phyloP scores from a whole-genome alignment of 1,140 invertebrate genomes.

The Drosophila kurseongensis region DNA sequence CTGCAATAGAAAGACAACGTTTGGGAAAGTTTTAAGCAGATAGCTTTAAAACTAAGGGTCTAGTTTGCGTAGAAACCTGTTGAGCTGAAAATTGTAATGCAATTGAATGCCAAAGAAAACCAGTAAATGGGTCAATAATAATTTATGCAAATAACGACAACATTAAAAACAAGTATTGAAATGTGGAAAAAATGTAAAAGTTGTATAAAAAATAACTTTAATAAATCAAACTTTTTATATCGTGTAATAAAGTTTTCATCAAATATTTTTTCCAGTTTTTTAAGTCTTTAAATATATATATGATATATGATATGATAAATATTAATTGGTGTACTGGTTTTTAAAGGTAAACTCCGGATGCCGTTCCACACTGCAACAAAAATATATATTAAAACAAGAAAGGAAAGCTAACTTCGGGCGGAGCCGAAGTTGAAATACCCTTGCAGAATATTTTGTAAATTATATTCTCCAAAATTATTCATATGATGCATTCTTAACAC shows the following conservation, averaged over 20 bases:
- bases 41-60: too few species aligned
- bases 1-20: too few species aligned
- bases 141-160: slow-evolving; percentile 4
- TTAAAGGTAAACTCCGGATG: slow-evolving; percentile 88
- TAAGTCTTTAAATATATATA: neutral
- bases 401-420: too few species aligned
- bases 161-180: slow-evolving; percentile 6
- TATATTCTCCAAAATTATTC: too few species aligned
- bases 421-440: too few species aligned
- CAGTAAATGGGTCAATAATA: slow-evolving; percentile 6
- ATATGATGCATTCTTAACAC: too few species aligned
- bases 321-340: slow-evolving; percentile 65
- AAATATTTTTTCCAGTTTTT: too few species aligned
- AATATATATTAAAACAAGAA: slow-evolving; percentile 63
- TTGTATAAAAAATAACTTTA: neutral
- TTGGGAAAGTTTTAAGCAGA: too few species aligned
- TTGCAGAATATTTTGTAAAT: too few species aligned
- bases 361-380: slow-evolving; percentile 86
- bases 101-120: slow-evolving; percentile 45
- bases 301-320: too few species aligned
- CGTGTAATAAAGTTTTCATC: too few species aligned
- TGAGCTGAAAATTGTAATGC: slow-evolving; percentile 76
- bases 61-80: slow-evolving; percentile 33
- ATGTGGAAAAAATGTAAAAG: neutral
- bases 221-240: too few species aligned